phyloP scores from a whole-genome alignment of 64 coral and sea anemone species.

The Actinia equina region DNA sequence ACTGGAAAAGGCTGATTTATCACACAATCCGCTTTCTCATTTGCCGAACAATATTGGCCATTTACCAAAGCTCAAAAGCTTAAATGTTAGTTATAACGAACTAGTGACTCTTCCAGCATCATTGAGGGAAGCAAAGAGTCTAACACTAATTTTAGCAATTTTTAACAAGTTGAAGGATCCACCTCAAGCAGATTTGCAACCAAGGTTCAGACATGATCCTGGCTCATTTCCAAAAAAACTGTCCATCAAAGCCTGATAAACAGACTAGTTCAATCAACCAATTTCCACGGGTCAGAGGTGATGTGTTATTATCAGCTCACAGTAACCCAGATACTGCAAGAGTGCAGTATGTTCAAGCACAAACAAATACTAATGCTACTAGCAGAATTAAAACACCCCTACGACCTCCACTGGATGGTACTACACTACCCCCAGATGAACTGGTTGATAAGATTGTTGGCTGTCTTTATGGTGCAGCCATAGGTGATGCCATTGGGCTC shows the following conservation, averaged over 20 bases:
- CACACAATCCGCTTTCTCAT: conserved; percentile 72
- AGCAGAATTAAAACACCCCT: conserved; percentile 80
- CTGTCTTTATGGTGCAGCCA: conserved; percentile 91
- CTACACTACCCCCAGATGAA: conserved; percentile 85
- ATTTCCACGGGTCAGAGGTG: conserved; percentile 86
- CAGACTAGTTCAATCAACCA: conserved; percentile 35
- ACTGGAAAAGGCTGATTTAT: conserved; percentile 83
- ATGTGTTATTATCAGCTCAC: conserved; percentile 64
- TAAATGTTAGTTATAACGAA: conserved; percentile 91
- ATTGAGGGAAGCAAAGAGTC: conserved; percentile 59
- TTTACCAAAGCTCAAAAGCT: conserved; percentile 67
- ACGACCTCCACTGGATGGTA: conserved; percentile 68
- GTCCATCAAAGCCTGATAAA: conserved; percentile 51
- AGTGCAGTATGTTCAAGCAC: conserved; percentile 87
- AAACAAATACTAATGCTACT: conserved; percentile 83
- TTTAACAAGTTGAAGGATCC: conserved; percentile 85
- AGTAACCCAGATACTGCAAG: conserved; percentile 86
- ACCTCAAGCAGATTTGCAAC: conserved; percentile 90
- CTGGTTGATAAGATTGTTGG: conserved; percentile 91
- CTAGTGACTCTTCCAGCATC: conserved; percentile 71
- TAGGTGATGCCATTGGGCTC: conserved; percentile 82
- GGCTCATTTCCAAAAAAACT: conserved; percentile 67
- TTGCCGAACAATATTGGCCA: conserved; percentile 70
- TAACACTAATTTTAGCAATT: conserved; percentile 78
- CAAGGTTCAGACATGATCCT: conserved; percentile 73